These are phyloP conservation scores for Parapsyche elsis DNA, from an alignment of 1,140 invertebrate species.

Conservation along the genomic window DNA sequence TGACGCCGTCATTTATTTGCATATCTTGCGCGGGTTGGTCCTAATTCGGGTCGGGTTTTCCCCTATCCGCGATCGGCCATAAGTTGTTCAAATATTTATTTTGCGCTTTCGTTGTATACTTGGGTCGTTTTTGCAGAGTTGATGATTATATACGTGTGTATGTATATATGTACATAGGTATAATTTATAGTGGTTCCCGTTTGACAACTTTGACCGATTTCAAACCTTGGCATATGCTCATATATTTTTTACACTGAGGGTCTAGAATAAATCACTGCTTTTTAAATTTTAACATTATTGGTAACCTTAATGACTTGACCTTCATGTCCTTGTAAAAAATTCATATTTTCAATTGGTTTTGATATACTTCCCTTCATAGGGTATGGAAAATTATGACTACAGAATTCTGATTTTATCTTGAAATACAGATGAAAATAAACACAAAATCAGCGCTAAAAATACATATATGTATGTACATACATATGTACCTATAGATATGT, in stretches of 20 bases:
- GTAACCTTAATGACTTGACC: too few species aligned
- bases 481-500: background rate
- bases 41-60: background rate
- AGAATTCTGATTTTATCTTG: too few species aligned
- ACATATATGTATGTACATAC: background rate
- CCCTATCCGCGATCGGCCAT: background rate
- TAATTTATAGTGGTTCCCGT: background rate
- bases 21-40: background rate
- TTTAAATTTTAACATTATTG: too few species aligned
- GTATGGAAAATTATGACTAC: too few species aligned
- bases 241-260: background rate
- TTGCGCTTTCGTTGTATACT: background rate
- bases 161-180: background rate
- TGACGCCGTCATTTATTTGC: background rate
- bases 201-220: background rate
- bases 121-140: background rate
- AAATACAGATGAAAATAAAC: too few species aligned
- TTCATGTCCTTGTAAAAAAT: too few species aligned
- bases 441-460: too few species aligned
- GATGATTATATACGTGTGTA: background rate
- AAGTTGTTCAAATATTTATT: conserved; percentile 26
- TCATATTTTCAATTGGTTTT: too few species aligned
- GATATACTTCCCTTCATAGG: too few species aligned
- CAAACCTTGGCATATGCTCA: background rate
- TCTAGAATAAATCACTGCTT: background rate